phyloP scores from a whole-genome alignment of 2,888 invertebrate genomes.

The Drosophila limbata region DNA sequence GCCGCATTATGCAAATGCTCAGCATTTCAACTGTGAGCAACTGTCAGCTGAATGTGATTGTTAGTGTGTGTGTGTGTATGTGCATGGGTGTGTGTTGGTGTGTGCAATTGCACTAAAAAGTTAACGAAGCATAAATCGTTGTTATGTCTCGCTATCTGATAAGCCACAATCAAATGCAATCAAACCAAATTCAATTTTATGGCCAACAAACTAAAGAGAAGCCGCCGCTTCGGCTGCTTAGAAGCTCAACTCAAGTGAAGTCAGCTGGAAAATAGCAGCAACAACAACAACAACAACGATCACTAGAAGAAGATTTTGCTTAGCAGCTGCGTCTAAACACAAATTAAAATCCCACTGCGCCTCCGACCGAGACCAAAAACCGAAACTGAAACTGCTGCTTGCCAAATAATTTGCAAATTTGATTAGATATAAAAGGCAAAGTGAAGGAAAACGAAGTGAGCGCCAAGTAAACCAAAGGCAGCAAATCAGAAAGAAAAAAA shows the following conservation, averaged over 20 bases:
- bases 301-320: constrained; percentile 31
- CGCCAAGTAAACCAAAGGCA: constrained; percentile 1
- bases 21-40: constrained; percentile 38
- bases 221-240: constrained; percentile 40
- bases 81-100: constrained; percentile 17
- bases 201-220: constrained; percentile 49
- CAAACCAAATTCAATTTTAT: constrained; percentile 80
- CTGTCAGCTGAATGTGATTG: constrained; percentile 19
- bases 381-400: constrained; percentile 25
- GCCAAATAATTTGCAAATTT: constrained; percentile 67
- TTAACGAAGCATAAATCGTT: constrained; percentile 77
- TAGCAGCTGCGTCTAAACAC: constrained; percentile 68
- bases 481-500: constrained; percentile 6
- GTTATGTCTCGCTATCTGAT: constrained; percentile 59
- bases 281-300: constrained; percentile 10
- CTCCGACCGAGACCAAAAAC: constrained; percentile 36
- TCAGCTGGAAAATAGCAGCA: constrained; percentile 65
- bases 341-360: constrained; percentile 64
- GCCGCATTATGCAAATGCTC: constrained; percentile 70
- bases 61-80: constrained; percentile 1
- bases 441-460: constrained; percentile 3
- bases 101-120: constrained; percentile 61
- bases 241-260: constrained; percentile 71
- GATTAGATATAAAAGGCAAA: constrained; percentile 57
- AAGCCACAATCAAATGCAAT: constrained; percentile 81